These are phyloP conservation scores for Rattus rattus DNA, from an alignment of 2,113 vertebrate genomes.

Conservation along the genomic window DNA sequence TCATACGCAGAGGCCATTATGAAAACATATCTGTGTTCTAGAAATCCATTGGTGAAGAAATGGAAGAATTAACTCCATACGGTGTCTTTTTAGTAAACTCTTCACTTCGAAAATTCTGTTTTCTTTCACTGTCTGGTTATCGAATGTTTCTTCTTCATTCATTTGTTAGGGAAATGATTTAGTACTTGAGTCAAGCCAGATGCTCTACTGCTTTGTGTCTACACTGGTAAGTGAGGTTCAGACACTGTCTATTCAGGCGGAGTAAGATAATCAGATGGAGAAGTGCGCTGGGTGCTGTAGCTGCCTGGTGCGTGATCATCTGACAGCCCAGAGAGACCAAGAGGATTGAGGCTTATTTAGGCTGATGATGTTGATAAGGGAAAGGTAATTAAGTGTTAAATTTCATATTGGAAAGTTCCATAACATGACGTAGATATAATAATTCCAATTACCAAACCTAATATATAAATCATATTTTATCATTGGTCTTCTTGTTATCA, in stretches of 20 bases:
- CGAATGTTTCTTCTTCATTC: not conserved
- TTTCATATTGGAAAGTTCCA: not conserved
- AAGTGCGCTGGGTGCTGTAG: not conserved
- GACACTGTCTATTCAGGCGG: not conserved
- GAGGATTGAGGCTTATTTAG: not conserved
- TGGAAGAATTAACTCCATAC: not conserved
- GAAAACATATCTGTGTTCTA: not conserved
- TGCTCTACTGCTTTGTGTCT: not conserved
- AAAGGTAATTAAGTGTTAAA: not conserved
- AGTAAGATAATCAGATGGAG: not conserved
- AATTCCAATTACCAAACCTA: not conserved
- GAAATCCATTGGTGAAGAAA: constrained; percentile 39
- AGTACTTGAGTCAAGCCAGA: not conserved
- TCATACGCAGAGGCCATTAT: not conserved
- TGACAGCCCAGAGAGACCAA: not conserved
- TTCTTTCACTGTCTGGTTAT: not conserved
- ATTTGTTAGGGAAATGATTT: not conserved
- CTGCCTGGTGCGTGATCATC: not conserved
- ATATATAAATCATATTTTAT: constrained; percentile 9
- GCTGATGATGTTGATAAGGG: not conserved
- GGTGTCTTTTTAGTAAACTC: not conserved
- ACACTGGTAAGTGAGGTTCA: not conserved
- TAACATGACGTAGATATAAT: not conserved
- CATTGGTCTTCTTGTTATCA: not conserved
- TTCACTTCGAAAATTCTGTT: not conserved